These are phyloP conservation scores for Deilephila porcellus DNA, from an alignment of 2,888 invertebrate genomes.

Conservation along the genomic window DNA sequence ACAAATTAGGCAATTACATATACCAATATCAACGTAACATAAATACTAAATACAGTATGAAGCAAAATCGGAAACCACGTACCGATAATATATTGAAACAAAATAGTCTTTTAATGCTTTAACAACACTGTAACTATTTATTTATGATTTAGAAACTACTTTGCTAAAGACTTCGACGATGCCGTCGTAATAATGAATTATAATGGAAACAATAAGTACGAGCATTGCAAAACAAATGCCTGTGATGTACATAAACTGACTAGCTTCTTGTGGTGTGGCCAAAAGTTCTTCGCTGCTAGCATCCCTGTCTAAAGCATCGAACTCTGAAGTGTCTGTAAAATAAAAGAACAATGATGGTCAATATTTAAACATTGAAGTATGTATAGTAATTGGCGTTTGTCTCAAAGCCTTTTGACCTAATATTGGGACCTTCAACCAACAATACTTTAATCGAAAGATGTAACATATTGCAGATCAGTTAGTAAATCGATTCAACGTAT, in stretches of 20 bases:
- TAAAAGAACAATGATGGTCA: neutral
- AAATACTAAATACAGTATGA: constrained; percentile 14
- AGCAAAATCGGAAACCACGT: constrained; percentile 12
- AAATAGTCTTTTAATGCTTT: constrained; percentile 24
- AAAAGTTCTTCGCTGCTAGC: constrained; percentile 79
- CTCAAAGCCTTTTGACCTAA: neutral
- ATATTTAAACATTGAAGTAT: neutral
- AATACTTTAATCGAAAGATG: too few species aligned
- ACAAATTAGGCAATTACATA: constrained; percentile 36
- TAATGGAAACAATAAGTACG: constrained; percentile 86
- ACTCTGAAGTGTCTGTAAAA: constrained; percentile 73
- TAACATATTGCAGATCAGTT: too few species aligned
- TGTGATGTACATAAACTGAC: constrained; percentile 85
- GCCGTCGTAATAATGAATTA: constrained; percentile 84
- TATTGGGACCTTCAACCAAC: too few species aligned
- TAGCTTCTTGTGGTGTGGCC: constrained; percentile 84
- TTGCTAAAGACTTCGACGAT: constrained; percentile 62
- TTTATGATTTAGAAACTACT: constrained; percentile 58
- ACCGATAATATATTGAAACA: constrained; percentile 10
- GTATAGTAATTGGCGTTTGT: neutral
- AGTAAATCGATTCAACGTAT: too few species aligned
- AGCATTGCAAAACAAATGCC: constrained; percentile 87
- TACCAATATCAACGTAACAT: constrained; percentile 12
- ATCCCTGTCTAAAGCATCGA: constrained; percentile 80
- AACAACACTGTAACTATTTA: neutral